Conservation (phyloP, 2,113 vertebrate species). For the Hipposideros armiger region DNA sequence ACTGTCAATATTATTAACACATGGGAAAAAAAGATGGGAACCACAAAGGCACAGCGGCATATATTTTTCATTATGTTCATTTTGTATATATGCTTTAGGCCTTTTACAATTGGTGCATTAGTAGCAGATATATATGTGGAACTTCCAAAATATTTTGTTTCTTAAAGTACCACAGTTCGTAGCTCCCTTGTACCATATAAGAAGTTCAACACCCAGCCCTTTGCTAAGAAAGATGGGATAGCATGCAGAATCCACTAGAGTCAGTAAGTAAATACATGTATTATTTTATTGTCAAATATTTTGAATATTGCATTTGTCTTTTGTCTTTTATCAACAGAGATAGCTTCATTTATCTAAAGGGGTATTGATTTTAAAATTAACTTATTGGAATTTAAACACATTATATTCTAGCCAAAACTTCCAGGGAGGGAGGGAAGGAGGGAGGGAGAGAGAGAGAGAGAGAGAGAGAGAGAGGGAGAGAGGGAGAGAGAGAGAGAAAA, state of each 20-base stretch:
- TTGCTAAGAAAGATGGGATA: neutral
- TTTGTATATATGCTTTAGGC: neutral
- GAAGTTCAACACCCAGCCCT: neutral
- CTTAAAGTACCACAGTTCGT: neutral
- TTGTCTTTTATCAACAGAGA: neutral
- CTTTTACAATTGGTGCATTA: neutral
- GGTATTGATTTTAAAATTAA: neutral
- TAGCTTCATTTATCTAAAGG: neutral
- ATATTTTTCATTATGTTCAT: neutral
- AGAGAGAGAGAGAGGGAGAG: too few relatives aligned
- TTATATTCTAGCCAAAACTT: neutral
- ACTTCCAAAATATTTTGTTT: constrained; percentile 35
- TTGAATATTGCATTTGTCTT: neutral
- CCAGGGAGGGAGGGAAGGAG: neutral
- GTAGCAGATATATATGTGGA: neutral
- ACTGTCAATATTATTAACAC: neutral
- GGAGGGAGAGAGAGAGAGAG: neutral
- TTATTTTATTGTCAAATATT: neutral
- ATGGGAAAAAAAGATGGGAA: neutral
- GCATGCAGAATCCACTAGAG: neutral
- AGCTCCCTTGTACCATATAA: neutral
- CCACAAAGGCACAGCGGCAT: neutral
- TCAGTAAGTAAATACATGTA: neutral
- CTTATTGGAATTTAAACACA: neutral
- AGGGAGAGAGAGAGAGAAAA: neutral